Percentiles rank a stretch among this genome's conserved stretches.
These are phyloP conservation scores for Mesocentrotus franciscanus DNA, from an alignment of 53 echinoderm and acorn worm genomes.

Conservation along the genomic window DNA sequence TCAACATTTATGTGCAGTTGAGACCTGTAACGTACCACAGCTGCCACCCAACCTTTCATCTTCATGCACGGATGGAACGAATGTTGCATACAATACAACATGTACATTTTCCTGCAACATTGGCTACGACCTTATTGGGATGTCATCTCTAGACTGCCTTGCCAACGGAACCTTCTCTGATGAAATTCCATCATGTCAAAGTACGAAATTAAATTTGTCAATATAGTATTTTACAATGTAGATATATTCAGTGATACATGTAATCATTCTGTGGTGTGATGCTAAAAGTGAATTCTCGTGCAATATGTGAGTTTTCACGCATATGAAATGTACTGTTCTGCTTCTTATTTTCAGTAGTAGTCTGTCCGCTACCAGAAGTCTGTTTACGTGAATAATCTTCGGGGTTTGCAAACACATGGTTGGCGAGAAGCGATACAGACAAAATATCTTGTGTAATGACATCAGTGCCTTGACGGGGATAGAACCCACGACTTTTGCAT, in stretches of 20 bases:
- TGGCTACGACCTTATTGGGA: conserved; percentile 5
- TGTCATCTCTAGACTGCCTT: neutral
- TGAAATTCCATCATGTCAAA: neutral
- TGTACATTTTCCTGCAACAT: neutral
- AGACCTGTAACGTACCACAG: neutral
- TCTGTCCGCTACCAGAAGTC: neutral
- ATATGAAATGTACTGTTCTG: neutral
- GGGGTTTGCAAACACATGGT: too few species aligned
- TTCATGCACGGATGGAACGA: neutral
- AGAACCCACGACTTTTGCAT: too few species aligned
- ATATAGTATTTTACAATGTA: too few species aligned
- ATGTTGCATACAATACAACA: neutral
- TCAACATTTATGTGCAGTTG: neutral
- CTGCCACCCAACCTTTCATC: neutral
- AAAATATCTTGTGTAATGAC: too few species aligned
- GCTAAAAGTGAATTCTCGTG: too few species aligned
- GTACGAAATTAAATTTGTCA: neutral
- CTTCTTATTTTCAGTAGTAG: neutral
- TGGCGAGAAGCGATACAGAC: too few species aligned
- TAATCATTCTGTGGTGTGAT: too few species aligned
- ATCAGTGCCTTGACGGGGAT: too few species aligned
- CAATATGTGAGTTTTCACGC: too few species aligned
- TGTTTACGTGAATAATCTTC: neutral
- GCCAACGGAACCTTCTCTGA: conserved; percentile 1
- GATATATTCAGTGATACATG: too few species aligned